phyloP scores from a whole-genome alignment of 2,888 invertebrate species.

The Dicranocentrus wangi region DNA sequence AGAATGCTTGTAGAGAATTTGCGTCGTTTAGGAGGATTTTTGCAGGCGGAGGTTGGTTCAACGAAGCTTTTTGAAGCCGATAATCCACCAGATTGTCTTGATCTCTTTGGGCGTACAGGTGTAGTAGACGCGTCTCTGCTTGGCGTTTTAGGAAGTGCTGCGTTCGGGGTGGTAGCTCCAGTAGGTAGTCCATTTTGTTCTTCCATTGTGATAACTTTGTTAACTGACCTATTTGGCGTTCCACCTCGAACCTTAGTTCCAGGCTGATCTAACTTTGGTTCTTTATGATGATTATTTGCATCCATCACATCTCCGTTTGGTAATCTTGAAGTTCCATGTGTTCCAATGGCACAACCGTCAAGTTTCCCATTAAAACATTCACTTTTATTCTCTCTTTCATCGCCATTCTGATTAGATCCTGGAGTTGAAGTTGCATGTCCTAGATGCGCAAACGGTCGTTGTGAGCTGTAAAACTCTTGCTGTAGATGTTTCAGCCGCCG shows the following conservation, averaged over 20 bases:
- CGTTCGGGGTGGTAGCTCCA: neutral
- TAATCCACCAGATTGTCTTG: conserved; percentile 43
- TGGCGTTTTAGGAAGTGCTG: conserved; percentile 11
- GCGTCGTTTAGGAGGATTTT: conserved; percentile 50
- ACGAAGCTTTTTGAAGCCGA: conserved; percentile 54
- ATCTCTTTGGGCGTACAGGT: conserved; percentile 43
- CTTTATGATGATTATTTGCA: conserved; percentile 1
- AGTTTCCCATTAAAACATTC: conserved; percentile 3
- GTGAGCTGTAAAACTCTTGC: conserved; percentile 76
- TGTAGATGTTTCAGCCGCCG: conserved; percentile 86
- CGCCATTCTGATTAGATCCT: neutral
- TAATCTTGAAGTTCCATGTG: conserved; percentile 19
- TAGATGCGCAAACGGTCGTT: conserved; percentile 79
- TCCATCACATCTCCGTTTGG: conserved; percentile 37
- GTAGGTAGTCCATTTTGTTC: conserved; percentile 29
- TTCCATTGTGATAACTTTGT: conserved; percentile 6
- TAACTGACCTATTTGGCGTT: conserved; percentile 33
- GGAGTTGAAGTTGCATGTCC: conserved; percentile 66
- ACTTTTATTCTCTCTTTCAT: conserved; percentile 36
- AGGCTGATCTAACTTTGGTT: neutral
- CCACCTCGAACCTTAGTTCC: conserved; percentile 12
- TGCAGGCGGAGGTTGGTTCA: conserved; percentile 49
- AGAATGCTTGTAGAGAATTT: conserved; percentile 55
- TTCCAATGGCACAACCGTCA: conserved; percentile 26
- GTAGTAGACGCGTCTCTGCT: conserved; percentile 26